Evolutionary conservation across 30 jellyfish, hydroid and myxozoan genomes (phyloP).

Genomic region (Hydractinia symbiolongicarpus): DNA sequence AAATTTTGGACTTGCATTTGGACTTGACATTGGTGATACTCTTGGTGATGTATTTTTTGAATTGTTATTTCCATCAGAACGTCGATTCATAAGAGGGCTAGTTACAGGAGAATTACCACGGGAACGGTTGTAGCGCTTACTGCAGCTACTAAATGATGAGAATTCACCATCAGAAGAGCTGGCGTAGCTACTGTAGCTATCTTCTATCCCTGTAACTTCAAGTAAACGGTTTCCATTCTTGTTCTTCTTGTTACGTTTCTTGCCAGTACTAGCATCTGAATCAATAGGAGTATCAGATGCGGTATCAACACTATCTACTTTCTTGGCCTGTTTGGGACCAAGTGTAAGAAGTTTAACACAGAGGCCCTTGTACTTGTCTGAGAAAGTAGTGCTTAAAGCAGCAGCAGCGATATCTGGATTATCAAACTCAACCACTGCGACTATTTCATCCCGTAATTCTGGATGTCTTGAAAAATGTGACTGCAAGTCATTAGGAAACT

Average conservation of each 20-base stretch:
- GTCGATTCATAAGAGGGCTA: conserved; percentile 67
- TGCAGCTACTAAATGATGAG: conserved; percentile 71
- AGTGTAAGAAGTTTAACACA: conserved; percentile 49
- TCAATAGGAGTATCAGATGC: conserved; percentile 70
- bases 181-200: conserved; percentile 57
- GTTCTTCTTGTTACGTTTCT: conserved; percentile 47
- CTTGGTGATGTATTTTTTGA: conserved; percentile 36
- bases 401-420: conserved; percentile 74
- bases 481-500: conserved; percentile 85
- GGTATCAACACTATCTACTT: conserved; percentile 44
- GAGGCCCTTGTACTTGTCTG: conserved; percentile 46
- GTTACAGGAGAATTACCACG: conserved; percentile 48
- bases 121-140: conserved; percentile 58
- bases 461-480: conserved; percentile 92
- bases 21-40: conserved; percentile 23
- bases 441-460: conserved; percentile 61
- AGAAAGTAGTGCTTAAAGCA: conserved; percentile 40
- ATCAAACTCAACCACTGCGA: conserved; percentile 93
- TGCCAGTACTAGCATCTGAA: conserved; percentile 49
- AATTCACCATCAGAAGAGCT: conserved; percentile 87
- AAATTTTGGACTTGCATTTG: conserved; percentile 39
- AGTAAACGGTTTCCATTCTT: conserved; percentile 36
- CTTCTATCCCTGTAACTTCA: conserved; percentile 27
- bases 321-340: conserved; percentile 78
- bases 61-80: conserved; percentile 29